A percentile compares a stretch with the other conserved stretches of the same genome.
These are phyloP conservation scores for Busseola fusca DNA, from an alignment of 2,888 invertebrate genomes.

Conservation along the genomic window DNA sequence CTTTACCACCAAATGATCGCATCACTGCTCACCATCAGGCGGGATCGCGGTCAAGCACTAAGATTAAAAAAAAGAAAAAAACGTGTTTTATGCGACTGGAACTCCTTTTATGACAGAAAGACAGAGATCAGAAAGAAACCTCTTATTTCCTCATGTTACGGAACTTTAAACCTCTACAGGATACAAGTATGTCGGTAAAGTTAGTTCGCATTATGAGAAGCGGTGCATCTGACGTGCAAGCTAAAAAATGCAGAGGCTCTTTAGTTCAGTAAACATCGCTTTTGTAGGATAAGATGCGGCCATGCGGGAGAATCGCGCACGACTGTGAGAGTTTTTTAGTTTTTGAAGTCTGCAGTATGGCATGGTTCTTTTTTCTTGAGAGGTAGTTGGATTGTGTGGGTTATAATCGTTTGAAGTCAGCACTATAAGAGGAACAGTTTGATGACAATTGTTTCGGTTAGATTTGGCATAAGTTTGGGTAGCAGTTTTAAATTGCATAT, in stretches of 20 bases:
- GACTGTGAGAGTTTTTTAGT: slow-evolving; percentile 30
- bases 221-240: slow-evolving; percentile 62
- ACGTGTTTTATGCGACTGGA: background rate
- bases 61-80: too few relatives aligned
- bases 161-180: slow-evolving; percentile 8
- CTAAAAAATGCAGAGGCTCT: slow-evolving; percentile 86
- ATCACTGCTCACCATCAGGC: too few relatives aligned
- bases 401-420: background rate
- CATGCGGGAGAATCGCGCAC: slow-evolving; percentile 52
- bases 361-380: background rate
- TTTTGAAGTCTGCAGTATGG: slow-evolving; percentile 34
- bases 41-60: too few relatives aligned
- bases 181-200: slow-evolving; percentile 12
- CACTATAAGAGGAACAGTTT: background rate
- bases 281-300: slow-evolving; percentile 75
- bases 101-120: too few relatives aligned
- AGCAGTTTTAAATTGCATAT: too few relatives aligned
- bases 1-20: too few relatives aligned
- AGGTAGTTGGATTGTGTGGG: background rate
- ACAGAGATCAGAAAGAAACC: background rate
- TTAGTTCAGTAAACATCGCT: slow-evolving; percentile 84
- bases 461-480: background rate
- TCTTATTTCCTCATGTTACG: background rate
- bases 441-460: background rate
- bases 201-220: slow-evolving; percentile 56